These are phyloP conservation scores for Cygnus atratus DNA, from an alignment of 2,113 vertebrate species.

Conservation along the genomic window DNA sequence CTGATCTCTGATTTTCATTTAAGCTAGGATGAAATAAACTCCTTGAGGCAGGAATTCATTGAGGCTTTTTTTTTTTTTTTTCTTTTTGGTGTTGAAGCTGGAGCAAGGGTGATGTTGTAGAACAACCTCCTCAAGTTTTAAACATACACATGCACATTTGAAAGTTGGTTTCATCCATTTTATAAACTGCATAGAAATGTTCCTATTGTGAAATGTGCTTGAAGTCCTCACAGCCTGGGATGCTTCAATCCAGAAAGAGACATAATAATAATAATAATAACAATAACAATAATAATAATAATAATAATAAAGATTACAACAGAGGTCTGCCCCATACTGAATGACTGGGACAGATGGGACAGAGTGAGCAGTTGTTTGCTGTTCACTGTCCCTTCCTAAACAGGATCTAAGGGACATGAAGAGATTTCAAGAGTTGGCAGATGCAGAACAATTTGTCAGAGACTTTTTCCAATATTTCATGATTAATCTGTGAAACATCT, in stretches of 20 bases:
- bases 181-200: neutral
- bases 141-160: neutral
- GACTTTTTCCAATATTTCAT: neutral
- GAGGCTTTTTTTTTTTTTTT: neutral
- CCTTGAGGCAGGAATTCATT: neutral
- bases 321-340: neutral
- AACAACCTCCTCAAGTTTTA: neutral
- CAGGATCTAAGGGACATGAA: neutral
- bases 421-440: neutral
- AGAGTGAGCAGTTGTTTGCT: neutral
- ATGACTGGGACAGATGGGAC: fast-evolving
- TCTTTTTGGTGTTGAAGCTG: neutral
- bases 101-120: neutral
- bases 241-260: neutral
- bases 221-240: neutral
- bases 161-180: neutral
- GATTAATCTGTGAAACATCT: no score
- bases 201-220: neutral
- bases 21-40: neutral
- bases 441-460: neutral
- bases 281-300: no score
- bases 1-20: neutral
- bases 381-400: neutral
- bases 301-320: neutral
- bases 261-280: neutral